Base-by-base conservation (phyloP, 2,113 vertebrate species). In the Pteruthius melanotis region DNA sequence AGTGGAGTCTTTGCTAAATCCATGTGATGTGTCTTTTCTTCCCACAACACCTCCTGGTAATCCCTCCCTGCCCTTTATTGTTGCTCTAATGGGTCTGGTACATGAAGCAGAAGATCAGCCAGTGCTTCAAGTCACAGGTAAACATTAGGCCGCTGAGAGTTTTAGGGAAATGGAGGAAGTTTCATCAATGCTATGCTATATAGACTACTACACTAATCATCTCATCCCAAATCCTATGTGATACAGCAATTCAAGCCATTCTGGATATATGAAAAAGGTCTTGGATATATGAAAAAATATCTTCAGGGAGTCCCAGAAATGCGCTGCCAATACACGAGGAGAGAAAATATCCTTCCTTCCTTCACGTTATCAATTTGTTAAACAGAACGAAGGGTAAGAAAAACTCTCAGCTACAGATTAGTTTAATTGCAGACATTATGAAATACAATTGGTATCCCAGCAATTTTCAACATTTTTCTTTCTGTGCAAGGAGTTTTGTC, bases 401-500 rank as follows among this genome's bases (percentile, higher is more conserved):
- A 93, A 96, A 35, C 44, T 90, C 47, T 44, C 64, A 90, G 71
- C 35, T 91, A 88, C 35, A 77, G 60, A 92, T 90, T 74, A 78
- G 75, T 91, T 94, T 81, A 92, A 90, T 78, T 88, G 85, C 71
- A 95, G 87, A 94, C 92, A 24, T 96, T 95, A 94, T 50, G 44
- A 95, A 94, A 95, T 71, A 78, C 64, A 74, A 35, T 23, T 90
- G 93, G 85, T 90, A 94, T 92, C 85, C 69, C 88, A 94, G 85
- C 12, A 86, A 93, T 96, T 81, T 80, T 53, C 40, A 83, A 66
- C 33, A 57, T 78, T 93, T 88, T 81, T 95, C 37, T 89, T 77
- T 54, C 49, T 70, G 45, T 85, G 75, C 72, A 81, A 66, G 45
- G 40, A 78, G 15, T 85, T 96, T 85, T 88, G 40, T 71, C 90